Percentiles rank a stretch among this genome's conserved stretches.
phyloP scores from a whole-genome alignment of 1,140 invertebrate species.

The Trissolcus basalis region DNA sequence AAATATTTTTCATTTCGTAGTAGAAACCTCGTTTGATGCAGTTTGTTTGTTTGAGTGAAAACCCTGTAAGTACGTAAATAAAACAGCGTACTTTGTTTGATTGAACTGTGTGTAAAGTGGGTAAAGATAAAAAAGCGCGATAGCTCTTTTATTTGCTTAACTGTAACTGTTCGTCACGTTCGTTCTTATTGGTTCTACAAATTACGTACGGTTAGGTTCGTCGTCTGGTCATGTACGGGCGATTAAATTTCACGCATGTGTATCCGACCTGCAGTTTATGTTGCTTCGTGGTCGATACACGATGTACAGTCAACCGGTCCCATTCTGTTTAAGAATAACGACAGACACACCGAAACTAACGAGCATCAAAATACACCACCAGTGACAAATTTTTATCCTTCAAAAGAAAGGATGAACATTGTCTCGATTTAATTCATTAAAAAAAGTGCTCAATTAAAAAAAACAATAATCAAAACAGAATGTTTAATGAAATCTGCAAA shows the following conservation, averaged over 20 bases:
- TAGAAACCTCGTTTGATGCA: too few relatives aligned
- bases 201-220: slow-evolving; percentile 54
- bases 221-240: slow-evolving; percentile 57
- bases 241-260: slow-evolving; percentile 66
- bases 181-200: slow-evolving; percentile 59
- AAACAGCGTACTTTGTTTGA: slow-evolving; percentile 17
- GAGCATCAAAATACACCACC: slow-evolving; percentile 13
- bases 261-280: slow-evolving; percentile 62
- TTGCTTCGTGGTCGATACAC: slow-evolving; percentile 58
- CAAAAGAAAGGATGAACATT: too few relatives aligned
- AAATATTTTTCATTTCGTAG: too few relatives aligned
- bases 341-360: slow-evolving; percentile 15
- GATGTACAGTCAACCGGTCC: slow-evolving; percentile 31
- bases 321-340: slow-evolving; percentile 35
- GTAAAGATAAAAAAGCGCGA: slow-evolving; percentile 11
- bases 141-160: slow-evolving; percentile 16
- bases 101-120: slow-evolving; percentile 14
- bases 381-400: too few relatives aligned
- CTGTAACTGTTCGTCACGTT: slow-evolving; percentile 50
- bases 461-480: too few relatives aligned
- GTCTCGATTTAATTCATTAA: too few relatives aligned
- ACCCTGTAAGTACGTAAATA: slow-evolving; percentile 8
- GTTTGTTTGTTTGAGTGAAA: slow-evolving; percentile 6
- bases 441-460: too few relatives aligned
- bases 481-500: too few relatives aligned